Percentiles rank a stretch among this genome's conserved stretches.
phyloP scores from a whole-genome alignment of 2,113 vertebrate species.

The Daboia siamensis region DNA sequence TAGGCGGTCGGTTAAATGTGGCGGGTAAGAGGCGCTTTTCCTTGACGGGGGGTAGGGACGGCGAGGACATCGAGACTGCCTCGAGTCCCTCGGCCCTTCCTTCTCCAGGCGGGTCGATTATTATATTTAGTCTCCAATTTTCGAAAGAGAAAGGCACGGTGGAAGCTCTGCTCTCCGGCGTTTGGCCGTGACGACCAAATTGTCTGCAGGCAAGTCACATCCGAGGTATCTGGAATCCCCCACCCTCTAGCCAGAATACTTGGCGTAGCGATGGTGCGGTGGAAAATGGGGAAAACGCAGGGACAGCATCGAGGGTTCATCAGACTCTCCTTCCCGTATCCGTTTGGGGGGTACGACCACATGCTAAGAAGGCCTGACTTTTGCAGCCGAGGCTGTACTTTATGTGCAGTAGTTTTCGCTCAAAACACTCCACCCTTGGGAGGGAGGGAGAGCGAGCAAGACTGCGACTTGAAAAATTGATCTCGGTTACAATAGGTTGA shows the following conservation, averaged over 20 bases:
- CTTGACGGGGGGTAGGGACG: neutral
- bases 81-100: neutral
- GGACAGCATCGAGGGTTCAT: neutral
- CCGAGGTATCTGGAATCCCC: neutral
- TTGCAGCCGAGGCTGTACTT: neutral
- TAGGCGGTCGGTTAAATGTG: slow-evolving; percentile 84
- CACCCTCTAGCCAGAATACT: neutral
- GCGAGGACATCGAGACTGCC: neutral
- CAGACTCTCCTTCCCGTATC: neutral
- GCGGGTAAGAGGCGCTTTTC: slow-evolving; percentile 75
- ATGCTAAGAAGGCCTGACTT: neutral
- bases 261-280: neutral
- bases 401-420: neutral
- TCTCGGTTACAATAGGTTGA: neutral
- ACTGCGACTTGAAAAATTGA: neutral
- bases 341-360: neutral
- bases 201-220: neutral
- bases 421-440: neutral
- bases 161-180: neutral
- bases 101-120: neutral
- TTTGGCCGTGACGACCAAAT: neutral
- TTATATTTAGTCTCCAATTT: neutral
- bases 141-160: neutral
- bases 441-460: neutral
- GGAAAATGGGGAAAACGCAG: neutral